A percentile compares a stretch with the other conserved stretches of the same genome.
phyloP scores from a whole-genome alignment of 2,113 vertebrate genomes.

The Mungos mungo region DNA sequence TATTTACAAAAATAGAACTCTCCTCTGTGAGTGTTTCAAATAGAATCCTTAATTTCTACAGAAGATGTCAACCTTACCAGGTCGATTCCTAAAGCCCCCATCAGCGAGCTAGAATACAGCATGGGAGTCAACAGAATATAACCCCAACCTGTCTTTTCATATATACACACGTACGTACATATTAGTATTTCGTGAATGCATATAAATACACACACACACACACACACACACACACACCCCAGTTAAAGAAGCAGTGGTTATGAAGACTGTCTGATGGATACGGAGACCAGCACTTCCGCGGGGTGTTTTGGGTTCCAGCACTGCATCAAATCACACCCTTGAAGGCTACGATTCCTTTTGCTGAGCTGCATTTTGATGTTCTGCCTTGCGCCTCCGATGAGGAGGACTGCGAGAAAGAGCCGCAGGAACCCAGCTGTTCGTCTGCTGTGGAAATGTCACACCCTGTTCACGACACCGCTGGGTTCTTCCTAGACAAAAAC shows the following conservation, averaged over 20 bases:
- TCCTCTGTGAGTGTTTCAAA: slow-evolving; percentile 71
- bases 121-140: background rate
- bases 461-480: background rate
- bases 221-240: background rate
- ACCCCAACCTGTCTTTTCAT: background rate
- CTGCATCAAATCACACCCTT: rapidly evolving
- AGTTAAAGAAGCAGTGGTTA: background rate
- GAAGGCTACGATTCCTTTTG: too few relatives aligned
- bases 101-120: background rate
- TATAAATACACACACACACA: rapidly evolving
- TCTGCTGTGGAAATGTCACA: background rate
- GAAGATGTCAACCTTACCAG: slow-evolving; percentile 42
- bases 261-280: background rate
- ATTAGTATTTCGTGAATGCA: rapidly evolving
- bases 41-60: slow-evolving; percentile 59
- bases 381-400: background rate
- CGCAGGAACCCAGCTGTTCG: background rate
- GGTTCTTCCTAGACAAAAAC: background rate
- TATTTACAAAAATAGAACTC: slow-evolving; percentile 80
- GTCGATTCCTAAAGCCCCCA: background rate
- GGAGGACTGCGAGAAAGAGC: background rate
- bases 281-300: rapidly evolving
- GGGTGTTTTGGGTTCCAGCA: background rate
- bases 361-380: background rate
- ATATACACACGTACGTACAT: background rate